Evolutionary conservation across 2,797 vertebrate genomes (phyloP).

Genomic region (Adelosebastes latens): DNA sequence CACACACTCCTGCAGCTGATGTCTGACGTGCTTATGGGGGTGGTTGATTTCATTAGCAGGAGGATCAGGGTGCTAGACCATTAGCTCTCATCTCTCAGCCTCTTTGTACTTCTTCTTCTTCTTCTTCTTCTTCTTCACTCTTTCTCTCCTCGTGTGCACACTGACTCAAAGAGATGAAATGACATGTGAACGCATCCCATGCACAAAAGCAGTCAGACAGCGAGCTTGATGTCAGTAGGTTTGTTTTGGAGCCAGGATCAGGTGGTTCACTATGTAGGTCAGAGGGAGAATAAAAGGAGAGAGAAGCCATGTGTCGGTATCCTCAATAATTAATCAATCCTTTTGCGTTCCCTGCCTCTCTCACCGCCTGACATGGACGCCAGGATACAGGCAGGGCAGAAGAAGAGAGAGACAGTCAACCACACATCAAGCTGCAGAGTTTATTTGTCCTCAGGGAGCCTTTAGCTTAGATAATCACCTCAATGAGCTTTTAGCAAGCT

Average conservation of each 20-base stretch:
- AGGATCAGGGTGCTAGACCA: slow-evolving; percentile 28
- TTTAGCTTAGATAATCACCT: slow-evolving; percentile 37
- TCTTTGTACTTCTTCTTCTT: no score
- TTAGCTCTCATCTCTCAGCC: slow-evolving; percentile 11
- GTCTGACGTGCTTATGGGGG: slow-evolving; percentile 27
- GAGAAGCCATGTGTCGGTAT: slow-evolving; percentile 47
- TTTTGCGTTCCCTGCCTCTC: slow-evolving; percentile 27
- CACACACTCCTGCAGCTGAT: slow-evolving; percentile 22
- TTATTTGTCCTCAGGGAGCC: slow-evolving; percentile 44
- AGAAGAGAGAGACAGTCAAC: slow-evolving; percentile 17
- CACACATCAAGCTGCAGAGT: neutral
- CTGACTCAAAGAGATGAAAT: neutral
- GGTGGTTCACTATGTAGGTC: slow-evolving; percentile 70
- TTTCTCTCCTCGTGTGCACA: neutral
- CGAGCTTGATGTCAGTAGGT: slow-evolving; percentile 38
- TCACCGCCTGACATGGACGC: neutral
- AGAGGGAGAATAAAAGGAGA: slow-evolving; percentile 61
- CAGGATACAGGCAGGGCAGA: slow-evolving; percentile 14
- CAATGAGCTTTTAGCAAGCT: slow-evolving; percentile 36
- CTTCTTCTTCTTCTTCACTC: neutral
- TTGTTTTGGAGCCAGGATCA: slow-evolving; percentile 62
- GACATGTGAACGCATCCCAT: neutral
- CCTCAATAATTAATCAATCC: slow-evolving; percentile 75
- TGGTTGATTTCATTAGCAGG: slow-evolving; percentile 46
- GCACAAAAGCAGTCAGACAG: neutral